Evolutionary conservation across 2,113 vertebrate genomes (phyloP).

Genomic region (Microtus ochrogaster): DNA sequence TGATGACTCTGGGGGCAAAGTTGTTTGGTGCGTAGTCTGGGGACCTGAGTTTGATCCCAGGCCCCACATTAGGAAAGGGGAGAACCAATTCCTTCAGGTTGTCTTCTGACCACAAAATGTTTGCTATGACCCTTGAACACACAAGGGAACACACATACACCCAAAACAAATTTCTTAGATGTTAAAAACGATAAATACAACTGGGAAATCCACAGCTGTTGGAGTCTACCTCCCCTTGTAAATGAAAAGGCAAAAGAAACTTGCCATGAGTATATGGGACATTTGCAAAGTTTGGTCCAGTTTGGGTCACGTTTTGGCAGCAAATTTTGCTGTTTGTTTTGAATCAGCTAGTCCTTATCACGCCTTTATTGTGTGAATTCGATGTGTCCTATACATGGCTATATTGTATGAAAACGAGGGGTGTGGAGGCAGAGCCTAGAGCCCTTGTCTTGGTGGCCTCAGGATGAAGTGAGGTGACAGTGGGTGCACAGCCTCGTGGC

Average conservation of each 20-base stretch:
- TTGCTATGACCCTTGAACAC: neutral
- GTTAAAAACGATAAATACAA: neutral
- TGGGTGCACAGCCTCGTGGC: neutral
- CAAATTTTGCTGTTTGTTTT: neutral
- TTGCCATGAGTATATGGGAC: neutral
- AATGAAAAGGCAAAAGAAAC: neutral
- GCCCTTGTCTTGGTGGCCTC: neutral
- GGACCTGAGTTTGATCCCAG: neutral
- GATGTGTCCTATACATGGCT: neutral
- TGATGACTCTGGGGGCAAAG: neutral
- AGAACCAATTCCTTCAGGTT: neutral
- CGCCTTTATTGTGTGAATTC: neutral
- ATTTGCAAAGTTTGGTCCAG: neutral
- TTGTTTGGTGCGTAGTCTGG: neutral
- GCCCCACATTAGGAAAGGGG: neutral
- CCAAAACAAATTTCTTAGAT: neutral
- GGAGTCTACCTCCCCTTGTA: neutral
- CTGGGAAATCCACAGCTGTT: neutral
- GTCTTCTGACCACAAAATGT: neutral
- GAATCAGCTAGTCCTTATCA: neutral
- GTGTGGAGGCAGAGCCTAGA: no score
- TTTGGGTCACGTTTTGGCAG: neutral
- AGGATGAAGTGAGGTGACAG: neutral
- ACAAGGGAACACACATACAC: neutral
- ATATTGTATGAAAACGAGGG: no score